Evolutionary conservation across 2,888 invertebrate species (phyloP).

Genomic region (Tenthredo amoena): DNA sequence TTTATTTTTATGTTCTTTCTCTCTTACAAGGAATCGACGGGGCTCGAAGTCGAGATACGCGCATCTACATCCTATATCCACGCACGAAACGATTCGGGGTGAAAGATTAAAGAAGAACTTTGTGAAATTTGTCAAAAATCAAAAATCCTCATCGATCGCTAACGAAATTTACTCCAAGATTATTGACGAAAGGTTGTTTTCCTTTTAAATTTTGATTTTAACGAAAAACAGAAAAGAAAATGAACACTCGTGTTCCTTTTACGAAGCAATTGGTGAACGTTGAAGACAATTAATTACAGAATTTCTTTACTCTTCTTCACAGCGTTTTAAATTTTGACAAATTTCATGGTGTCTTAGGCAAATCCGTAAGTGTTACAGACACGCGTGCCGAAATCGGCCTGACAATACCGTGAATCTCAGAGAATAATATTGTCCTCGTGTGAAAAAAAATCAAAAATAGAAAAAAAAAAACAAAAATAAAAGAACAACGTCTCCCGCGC

Average conservation of each 20-base stretch:
- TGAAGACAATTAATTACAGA: no score
- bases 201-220: not conserved
- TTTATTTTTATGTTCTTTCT: slow-evolving; percentile 49
- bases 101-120: not conserved
- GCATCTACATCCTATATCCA: slow-evolving; percentile 24
- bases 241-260: not conserved
- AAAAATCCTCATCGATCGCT: not conserved
- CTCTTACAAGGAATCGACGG: slow-evolving; percentile 52
- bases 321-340: not conserved
- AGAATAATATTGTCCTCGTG: slow-evolving; percentile 40
- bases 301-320: not conserved
- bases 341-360: not conserved
- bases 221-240: not conserved
- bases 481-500: not conserved
- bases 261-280: not conserved
- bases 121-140: slow-evolving; percentile 4
- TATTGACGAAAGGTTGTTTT: not conserved
- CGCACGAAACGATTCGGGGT: not conserved
- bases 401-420: not conserved
- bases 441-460: not conserved
- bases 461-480: not conserved
- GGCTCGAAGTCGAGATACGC: slow-evolving; percentile 68
- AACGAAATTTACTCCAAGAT: not conserved
- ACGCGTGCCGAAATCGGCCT: not conserved
- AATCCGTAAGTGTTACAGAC: not conserved